These are phyloP conservation scores for Anthopleura xanthogrammica DNA, from an alignment of 92 coral and sea anemone species.

Conservation along the genomic window DNA sequence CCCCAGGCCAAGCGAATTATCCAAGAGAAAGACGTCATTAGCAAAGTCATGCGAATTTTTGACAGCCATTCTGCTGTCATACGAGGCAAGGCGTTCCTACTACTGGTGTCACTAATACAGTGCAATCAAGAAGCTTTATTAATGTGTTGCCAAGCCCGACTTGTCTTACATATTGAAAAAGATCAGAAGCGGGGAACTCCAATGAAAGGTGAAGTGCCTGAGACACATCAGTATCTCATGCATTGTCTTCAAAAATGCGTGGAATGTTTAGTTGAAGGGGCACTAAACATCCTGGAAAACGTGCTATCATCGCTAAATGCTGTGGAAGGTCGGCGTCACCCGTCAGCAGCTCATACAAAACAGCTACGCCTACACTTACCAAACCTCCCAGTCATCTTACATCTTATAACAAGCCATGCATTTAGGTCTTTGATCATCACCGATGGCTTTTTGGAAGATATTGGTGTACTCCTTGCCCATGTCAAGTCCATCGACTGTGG, in stretches of 20 bases:
- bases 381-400: slow-evolving; percentile 80
- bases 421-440: slow-evolving; percentile 71
- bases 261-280: slow-evolving; percentile 58
- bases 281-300: slow-evolving; percentile 66
- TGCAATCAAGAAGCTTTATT: slow-evolving; percentile 77
- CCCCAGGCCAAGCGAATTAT: slow-evolving; percentile 85
- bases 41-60: slow-evolving; percentile 78
- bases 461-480: slow-evolving; percentile 72
- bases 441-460: slow-evolving; percentile 56
- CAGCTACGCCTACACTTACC: slow-evolving; percentile 87
- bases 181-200: slow-evolving; percentile 87
- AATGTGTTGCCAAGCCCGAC: slow-evolving; percentile 83
- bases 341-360: slow-evolving; percentile 94
- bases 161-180: slow-evolving; percentile 86
- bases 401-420: slow-evolving; percentile 84
- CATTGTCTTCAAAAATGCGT: slow-evolving; percentile 79
- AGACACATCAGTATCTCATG: slow-evolving; percentile 65
- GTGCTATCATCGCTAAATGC: slow-evolving; percentile 77
- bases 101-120: slow-evolving; percentile 65
- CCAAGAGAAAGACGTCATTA: slow-evolving; percentile 78
- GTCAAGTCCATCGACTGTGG: slow-evolving; percentile 90
- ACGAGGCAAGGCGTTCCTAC: slow-evolving; percentile 82
- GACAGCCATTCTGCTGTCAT: slow-evolving; percentile 89
- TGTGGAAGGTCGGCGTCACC: slow-evolving; percentile 90
- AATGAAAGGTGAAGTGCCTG: slow-evolving; percentile 67